Conservation (phyloP, 1,140 invertebrate species). For the Ericerus pela region DNA sequence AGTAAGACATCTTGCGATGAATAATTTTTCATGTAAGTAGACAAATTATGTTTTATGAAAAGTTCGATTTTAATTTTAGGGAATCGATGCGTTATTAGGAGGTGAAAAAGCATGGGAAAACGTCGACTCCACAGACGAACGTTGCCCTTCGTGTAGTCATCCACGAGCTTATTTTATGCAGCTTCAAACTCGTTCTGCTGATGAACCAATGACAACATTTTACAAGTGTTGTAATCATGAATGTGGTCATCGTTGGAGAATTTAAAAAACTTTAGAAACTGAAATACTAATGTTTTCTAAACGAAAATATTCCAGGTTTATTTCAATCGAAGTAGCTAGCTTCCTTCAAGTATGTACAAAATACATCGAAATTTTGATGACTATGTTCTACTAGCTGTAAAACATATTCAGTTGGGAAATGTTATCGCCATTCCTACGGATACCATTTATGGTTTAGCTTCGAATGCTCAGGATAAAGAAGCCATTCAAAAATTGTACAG, state of each 20-base stretch:
- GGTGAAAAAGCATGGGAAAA: constrained; percentile 89
- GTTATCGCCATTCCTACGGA: constrained; percentile 89
- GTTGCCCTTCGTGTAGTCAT: constrained; percentile 82
- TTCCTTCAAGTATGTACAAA: constrained; percentile 4
- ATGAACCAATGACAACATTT: constrained; percentile 98
- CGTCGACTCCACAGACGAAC: constrained; percentile 84
- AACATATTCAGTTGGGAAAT: constrained; percentile 38
- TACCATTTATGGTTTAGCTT: constrained; percentile 88
- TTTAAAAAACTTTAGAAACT: too few species aligned
- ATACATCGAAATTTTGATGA: constrained; percentile 13
- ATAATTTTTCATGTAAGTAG: too few species aligned
- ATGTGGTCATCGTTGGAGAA: constrained; percentile 88
- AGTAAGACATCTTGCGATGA: too few species aligned
- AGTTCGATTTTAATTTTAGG: constrained; percentile 38
- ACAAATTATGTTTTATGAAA: too few species aligned
- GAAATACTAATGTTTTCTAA: too few species aligned
- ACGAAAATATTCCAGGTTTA: too few species aligned
- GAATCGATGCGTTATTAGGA: constrained; percentile 87
- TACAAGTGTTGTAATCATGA: constrained; percentile 85
- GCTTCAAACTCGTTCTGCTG: constrained; percentile 91
- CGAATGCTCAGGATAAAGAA: constrained; percentile 54
- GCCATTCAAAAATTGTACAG: constrained; percentile 64
- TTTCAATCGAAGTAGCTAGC: too few species aligned
- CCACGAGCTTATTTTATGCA: constrained; percentile 89
- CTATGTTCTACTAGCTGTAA: constrained; percentile 38